Evolutionary conservation across 2,113 vertebrate genomes (phyloP), one percentile per base, ranked within the genome.

Genomic region (Sylvietta virens): DNA sequence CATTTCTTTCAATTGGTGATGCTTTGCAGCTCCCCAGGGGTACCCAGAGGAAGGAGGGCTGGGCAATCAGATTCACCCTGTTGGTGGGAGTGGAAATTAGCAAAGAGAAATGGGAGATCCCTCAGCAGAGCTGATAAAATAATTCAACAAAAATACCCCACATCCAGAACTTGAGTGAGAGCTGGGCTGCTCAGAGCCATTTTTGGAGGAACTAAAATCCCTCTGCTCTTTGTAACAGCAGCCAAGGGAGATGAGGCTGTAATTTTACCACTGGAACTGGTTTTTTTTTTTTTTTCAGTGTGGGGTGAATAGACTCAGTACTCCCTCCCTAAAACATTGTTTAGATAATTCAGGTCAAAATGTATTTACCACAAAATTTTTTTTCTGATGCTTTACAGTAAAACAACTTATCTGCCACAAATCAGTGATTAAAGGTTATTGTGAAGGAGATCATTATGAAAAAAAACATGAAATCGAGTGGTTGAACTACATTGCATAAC

Each of bases 351-450:
- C 61, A 42, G 37, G 24, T 58, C 57, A 67, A 94, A 93, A 65
- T 0, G 3, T 16, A 9, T 60, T 71, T 71, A 64, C 24, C 26
- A 1, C 0, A 0, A 35, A 24, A 44, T 27, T 19, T 31, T 60
- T 60, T 73, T 90, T 47, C 45, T 56, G 35, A 8, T 51, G 12
- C 30, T 86, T 88, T 70, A 37, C 7, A 23, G 30, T 13, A 21
- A 67, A 88, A 31, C 35, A 58, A 20, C 16, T 35, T 33, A 37
- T 40, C 23, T 61, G 42, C 10, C 24, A n/a, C 56, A 48, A 79
- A 54, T 60, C 50, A 53, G 7, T 13, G 13, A 16, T 28, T 64
- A 33, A 22, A 58, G 24, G 13, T 39, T 90, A 16, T 67, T 73
- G 8, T 42, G 19, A 72, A 33, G 42, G 8, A 85, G 85, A n/a